Percentiles rank a stretch among this genome's conserved stretches.
phyloP scores from a whole-genome alignment of 2,797 vertebrate species.

The Clamator glandarius region DNA sequence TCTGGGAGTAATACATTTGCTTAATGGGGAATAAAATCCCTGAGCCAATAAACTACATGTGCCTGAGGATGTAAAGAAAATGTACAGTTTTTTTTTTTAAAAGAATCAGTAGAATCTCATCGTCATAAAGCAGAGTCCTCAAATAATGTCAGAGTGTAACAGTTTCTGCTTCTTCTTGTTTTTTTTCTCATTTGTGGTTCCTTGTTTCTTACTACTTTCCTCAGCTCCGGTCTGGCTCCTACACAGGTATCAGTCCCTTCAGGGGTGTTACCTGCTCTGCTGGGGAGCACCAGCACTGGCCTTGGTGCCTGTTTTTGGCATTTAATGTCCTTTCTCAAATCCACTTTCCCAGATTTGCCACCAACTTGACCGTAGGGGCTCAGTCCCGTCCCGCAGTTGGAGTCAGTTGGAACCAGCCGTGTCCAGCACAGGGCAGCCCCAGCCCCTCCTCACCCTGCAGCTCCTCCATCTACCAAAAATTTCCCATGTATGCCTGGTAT shows the following conservation, averaged over 20 bases:
- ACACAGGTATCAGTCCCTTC: fast-evolving
- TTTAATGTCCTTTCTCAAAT: neutral
- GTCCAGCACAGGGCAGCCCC: neutral
- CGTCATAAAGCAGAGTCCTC: neutral
- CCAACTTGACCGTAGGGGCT: fast-evolving
- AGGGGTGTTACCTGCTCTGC: neutral
- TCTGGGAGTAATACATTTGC: neutral
- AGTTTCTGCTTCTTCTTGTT: neutral
- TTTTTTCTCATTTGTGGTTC: neutral
- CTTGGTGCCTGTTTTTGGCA: neutral
- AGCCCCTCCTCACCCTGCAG: neutral
- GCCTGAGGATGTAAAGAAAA: neutral
- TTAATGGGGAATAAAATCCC: neutral
- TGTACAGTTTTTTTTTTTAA: neutral
- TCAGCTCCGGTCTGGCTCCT: neutral
- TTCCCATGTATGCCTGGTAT: neutral
- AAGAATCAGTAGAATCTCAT: neutral
- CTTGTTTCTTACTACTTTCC: neutral
- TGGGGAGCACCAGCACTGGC: neutral
- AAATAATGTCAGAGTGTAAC: neutral
- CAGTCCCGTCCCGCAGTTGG: fast-evolving
- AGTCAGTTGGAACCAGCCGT: neutral
- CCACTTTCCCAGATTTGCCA: fast-evolving
- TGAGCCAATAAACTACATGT: neutral
- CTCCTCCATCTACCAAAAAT: neutral